A percentile compares a stretch with the other conserved stretches of the same genome.
phyloP scores from a whole-genome alignment of 2,113 vertebrate species.

The Chauna torquata region DNA sequence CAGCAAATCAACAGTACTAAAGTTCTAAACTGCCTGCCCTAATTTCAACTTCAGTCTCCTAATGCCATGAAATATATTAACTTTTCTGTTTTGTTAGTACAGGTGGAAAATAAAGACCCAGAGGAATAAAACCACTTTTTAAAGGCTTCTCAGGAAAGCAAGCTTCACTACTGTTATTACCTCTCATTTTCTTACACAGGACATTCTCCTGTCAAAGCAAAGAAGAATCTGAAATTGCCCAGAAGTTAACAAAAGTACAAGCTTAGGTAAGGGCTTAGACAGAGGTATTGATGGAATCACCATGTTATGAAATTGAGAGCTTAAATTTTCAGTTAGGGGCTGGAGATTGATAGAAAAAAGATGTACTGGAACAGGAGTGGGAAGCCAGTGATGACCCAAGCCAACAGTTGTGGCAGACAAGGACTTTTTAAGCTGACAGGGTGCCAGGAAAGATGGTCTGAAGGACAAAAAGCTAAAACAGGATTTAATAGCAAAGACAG shows the following conservation, averaged over 20 bases:
- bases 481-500: neutral
- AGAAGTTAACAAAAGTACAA: neutral
- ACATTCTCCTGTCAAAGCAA: neutral
- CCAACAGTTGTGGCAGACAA: neutral
- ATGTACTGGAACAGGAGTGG: neutral
- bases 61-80: neutral
- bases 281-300: neutral
- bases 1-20: neutral
- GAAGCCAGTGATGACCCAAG: neutral
- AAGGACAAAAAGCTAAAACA: neutral
- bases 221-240: neutral
- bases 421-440: neutral
- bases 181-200: neutral
- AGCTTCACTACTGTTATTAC: neutral
- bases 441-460: neutral
- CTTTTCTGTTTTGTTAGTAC: neutral
- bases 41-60: neutral
- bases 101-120: neutral
- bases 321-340: neutral
- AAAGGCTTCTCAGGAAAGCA: neutral
- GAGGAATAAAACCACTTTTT: neutral
- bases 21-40: neutral
- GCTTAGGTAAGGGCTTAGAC: neutral
- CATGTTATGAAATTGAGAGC: neutral
- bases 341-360: neutral